phyloP scores from a whole-genome alignment of 1,140 invertebrate species.

The Littorina saxatilis region DNA sequence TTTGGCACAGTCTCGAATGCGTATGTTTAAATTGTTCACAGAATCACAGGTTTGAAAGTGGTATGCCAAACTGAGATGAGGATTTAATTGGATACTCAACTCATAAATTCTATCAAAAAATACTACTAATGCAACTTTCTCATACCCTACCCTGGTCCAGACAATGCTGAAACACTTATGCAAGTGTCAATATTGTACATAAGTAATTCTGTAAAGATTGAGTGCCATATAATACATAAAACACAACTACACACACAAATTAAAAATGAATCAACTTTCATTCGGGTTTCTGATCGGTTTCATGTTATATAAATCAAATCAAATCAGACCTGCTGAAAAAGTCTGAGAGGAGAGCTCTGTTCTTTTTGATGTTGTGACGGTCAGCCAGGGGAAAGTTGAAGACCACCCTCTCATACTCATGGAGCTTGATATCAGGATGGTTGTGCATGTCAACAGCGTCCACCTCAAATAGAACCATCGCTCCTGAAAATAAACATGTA shows the following conservation, averaged over 20 bases:
- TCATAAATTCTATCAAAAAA: no score
- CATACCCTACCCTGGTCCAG: no score
- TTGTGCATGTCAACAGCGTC: constrained; percentile 75
- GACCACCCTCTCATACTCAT: constrained; percentile 78
- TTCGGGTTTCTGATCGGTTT: not conserved
- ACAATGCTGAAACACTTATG: no score
- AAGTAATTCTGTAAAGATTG: no score
- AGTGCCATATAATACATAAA: not conserved
- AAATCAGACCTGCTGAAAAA: constrained; percentile 77
- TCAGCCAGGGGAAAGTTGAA: constrained; percentile 83
- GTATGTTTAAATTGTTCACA: no score
- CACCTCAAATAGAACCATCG: constrained; percentile 75
- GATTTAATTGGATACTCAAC: no score
- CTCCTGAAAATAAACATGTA: constrained; percentile 69
- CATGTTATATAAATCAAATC: not conserved
- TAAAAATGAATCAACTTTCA: not conserved
- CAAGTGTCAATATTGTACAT: no score
- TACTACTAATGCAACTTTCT: no score
- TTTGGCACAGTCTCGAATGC: no score
- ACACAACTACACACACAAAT: not conserved
- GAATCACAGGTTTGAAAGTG: no score
- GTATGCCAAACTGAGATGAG: no score
- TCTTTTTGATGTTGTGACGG: constrained; percentile 81
- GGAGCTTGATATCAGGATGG: constrained; percentile 60
- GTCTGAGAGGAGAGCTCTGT: constrained; percentile 78